These are phyloP conservation scores for Tyto alba DNA, from an alignment of 2,113 vertebrate species.

Conservation along the genomic window DNA sequence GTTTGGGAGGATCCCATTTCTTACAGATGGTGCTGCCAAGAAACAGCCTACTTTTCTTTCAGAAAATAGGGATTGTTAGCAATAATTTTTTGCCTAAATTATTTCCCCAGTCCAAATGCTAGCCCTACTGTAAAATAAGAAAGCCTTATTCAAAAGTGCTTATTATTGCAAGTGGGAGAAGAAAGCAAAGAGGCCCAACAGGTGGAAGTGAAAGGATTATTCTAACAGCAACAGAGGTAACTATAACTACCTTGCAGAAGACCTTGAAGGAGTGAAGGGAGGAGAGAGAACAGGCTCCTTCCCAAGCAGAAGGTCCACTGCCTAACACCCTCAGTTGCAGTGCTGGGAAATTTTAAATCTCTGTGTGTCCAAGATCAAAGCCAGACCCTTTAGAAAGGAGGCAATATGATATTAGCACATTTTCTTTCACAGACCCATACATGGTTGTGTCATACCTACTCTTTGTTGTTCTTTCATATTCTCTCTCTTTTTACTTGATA, in stretches of 20 bases:
- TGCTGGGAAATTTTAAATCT: background rate
- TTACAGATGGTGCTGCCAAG: slow-evolving; percentile 5
- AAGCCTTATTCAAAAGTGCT: background rate
- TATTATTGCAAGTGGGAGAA: background rate
- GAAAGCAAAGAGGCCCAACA: background rate
- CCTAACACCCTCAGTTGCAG: background rate
- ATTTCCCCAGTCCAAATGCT: background rate
- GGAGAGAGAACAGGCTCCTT: background rate
- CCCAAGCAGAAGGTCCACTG: background rate
- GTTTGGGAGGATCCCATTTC: slow-evolving; percentile 12
- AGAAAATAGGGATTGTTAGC: background rate
- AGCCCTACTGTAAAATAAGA: background rate
- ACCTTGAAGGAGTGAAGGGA: background rate
- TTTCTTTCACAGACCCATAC: background rate
- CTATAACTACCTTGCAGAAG: background rate
- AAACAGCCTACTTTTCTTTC: background rate
- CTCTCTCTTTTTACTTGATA: background rate
- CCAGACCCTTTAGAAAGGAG: background rate
- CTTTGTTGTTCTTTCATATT: background rate
- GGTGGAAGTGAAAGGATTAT: background rate
- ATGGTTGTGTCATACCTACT: background rate
- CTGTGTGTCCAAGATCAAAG: background rate
- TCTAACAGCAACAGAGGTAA: background rate
- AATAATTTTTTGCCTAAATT: background rate
- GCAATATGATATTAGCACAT: background rate